phyloP scores from a whole-genome alignment of 2,888 invertebrate genomes.

The Phortica okadai region DNA sequence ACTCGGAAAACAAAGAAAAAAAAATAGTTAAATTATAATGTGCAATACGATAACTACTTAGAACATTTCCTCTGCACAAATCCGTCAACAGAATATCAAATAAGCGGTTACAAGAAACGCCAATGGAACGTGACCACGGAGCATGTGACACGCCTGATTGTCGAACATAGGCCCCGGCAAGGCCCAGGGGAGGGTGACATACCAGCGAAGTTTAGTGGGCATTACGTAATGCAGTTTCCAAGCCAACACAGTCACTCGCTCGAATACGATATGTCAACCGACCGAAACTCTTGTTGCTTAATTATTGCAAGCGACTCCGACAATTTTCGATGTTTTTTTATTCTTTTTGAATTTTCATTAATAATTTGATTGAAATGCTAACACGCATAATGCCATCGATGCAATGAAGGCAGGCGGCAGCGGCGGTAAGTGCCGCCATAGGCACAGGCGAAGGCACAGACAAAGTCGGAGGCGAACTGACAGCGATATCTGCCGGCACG shows the following conservation, averaged over 20 bases:
- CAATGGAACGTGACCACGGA: neutral
- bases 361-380: slow-evolving; percentile 24
- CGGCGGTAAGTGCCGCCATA: neutral
- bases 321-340: neutral
- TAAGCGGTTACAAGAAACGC: neutral
- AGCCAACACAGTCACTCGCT: neutral
- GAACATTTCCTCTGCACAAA: neutral
- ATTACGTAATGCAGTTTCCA: slow-evolving; percentile 10
- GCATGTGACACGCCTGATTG: no score
- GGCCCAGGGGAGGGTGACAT: no score
- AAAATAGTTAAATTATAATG: neutral
- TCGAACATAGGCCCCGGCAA: no score
- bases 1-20: neutral
- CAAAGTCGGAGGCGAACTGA: neutral
- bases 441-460: neutral
- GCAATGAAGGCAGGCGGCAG: neutral
- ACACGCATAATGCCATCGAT: neutral
- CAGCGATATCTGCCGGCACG: neutral
- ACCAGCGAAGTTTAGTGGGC: neutral
- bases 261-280: neutral
- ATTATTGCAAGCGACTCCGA: neutral
- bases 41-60: neutral
- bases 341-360: slow-evolving; percentile 6
- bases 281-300: slow-evolving; percentile 8
- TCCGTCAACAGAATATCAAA: neutral